These are phyloP conservation scores for Trematocara stigmaticum DNA, from an alignment of 2,113 vertebrate species.

Conservation along the genomic window DNA sequence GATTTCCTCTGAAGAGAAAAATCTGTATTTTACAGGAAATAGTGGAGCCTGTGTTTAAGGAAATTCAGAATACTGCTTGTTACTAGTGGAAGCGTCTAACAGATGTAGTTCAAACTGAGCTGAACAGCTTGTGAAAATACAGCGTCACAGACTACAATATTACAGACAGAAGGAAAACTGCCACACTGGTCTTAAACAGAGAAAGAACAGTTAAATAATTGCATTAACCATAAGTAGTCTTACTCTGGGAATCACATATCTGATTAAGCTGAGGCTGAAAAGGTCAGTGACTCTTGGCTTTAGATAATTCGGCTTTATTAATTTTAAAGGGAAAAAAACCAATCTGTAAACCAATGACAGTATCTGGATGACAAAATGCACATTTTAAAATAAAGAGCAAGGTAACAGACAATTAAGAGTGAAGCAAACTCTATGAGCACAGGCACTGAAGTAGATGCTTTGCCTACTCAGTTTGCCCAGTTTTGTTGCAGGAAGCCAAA, in stretches of 20 bases:
- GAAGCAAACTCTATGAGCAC: neutral
- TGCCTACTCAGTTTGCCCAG: neutral
- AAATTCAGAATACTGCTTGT: neutral
- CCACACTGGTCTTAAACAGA: neutral
- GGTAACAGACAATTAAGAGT: no score
- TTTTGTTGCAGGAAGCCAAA: neutral
- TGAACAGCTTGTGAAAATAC: neutral
- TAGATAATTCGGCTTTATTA: neutral
- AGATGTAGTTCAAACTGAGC: neutral
- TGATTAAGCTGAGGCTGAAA: neutral
- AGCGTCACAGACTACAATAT: neutral
- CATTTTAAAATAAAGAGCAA: neutral
- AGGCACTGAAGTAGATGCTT: neutral
- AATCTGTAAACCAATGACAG: neutral
- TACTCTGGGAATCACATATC: neutral
- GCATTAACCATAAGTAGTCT: neutral
- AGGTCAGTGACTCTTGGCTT: neutral
- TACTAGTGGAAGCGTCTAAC: neutral
- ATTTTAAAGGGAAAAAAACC: neutral
- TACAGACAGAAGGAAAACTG: neutral
- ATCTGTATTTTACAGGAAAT: neutral
- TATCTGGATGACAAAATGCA: neutral
- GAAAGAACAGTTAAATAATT: neutral
- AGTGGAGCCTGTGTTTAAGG: fast-evolving
- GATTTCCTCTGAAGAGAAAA: neutral